Evolutionary conservation across 2,797 vertebrate species (phyloP), one percentile per base, ranked within the genome.

Genomic region (Valencia hispanica): DNA sequence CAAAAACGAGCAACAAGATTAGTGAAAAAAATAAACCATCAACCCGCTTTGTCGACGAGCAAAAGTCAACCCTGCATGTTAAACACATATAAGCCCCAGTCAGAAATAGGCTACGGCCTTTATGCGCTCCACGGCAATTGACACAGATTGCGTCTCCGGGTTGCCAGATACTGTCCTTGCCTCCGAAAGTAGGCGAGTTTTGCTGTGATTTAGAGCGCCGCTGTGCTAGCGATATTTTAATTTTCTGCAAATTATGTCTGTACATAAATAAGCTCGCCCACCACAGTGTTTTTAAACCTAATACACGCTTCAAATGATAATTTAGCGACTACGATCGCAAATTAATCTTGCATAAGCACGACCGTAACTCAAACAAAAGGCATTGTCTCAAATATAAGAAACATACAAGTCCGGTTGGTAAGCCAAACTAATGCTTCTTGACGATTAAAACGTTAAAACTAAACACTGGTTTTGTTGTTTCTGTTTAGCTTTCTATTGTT

Each of bases 141-240:
- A 92, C 93, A 94, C 90, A 89, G 94, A 92, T 92, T 92, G 92
- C 88, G 90, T 91, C 88, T 79, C 18, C 25, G 78, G 89, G 94
- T 95, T 96, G 95, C 95, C 95, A 96, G 89, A 48, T 94, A 5
- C 1, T 0, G 74, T 36, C 1, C 18, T 47, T 68, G 79, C 84
- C 82, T 18, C 43, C 0, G 41, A 70, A 87, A 83, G 34, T 61
- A 65, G 63, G 32, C 15, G 43, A 15, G 8, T 57, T 70, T 66
- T 32, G 8, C 34, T 65, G 36, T 17, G 5, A 47, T 59, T 61
- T 14, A 30, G 20, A 34, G 5, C 41, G 5, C 11, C 1, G 34
- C 36, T 20, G 1, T 15, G 34, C 1, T 27, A 50, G 39, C 39
- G 17, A 25, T 34, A 39, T 39, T 25, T 1, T 1, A 6, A 6